These are phyloP conservation scores for Bactericera cockerelli DNA, from an alignment of 1,140 invertebrate genomes.

Conservation along the genomic window DNA sequence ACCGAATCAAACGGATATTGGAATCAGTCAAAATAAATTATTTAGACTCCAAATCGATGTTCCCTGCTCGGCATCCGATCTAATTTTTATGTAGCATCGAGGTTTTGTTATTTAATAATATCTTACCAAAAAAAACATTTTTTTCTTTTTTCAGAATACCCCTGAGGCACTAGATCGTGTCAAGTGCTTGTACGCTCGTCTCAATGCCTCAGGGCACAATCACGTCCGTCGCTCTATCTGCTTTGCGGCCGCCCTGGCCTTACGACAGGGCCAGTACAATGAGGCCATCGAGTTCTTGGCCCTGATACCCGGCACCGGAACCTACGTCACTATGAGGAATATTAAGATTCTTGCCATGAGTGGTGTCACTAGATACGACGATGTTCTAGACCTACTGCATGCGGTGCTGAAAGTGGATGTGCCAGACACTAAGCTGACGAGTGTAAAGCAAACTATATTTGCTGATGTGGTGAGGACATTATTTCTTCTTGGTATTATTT, in stretches of 20 bases:
- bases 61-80: too few species aligned
- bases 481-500: too few species aligned
- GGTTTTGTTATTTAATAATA: too few species aligned
- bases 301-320: slow-evolving; percentile 29
- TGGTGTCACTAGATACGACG: slow-evolving; percentile 42
- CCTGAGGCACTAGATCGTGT: slow-evolving; percentile 47
- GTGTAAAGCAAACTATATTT: slow-evolving; percentile 35
- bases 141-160: slow-evolving; percentile 44
- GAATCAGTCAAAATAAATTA: too few species aligned
- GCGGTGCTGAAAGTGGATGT: slow-evolving; percentile 37
- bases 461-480: slow-evolving; percentile 33
- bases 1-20: too few species aligned
- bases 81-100: too few species aligned
- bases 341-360: slow-evolving; percentile 44
- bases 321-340: slow-evolving; percentile 50
- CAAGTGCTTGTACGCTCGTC: slow-evolving; percentile 39
- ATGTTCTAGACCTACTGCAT: slow-evolving; percentile 43
- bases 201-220: slow-evolving; percentile 34
- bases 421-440: slow-evolving; percentile 23
- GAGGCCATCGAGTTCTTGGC: slow-evolving; percentile 48
- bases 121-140: too few species aligned
- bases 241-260: slow-evolving; percentile 43
- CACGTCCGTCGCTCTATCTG: slow-evolving; percentile 41
- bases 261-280: slow-evolving; percentile 48
- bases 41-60: too few species aligned